Conservation (phyloP, 1,140 invertebrate genomes). For the Polypedilum vanderplanki region DNA sequence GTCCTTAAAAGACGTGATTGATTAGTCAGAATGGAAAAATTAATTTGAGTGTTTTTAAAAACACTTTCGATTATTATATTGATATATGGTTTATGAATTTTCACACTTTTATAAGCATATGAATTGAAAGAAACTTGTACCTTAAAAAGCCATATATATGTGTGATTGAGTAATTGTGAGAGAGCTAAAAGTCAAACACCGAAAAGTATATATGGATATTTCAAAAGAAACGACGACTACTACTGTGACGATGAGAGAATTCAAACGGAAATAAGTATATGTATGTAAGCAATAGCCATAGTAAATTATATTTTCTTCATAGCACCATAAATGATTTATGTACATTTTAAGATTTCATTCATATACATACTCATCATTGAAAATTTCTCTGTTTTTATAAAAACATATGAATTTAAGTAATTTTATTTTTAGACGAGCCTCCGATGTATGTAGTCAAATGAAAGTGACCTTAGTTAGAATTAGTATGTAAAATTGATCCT, state of each 20-base stretch:
- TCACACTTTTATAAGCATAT: background rate
- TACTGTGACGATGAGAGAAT: no score
- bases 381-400: background rate
- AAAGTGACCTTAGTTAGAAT: background rate
- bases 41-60: no score
- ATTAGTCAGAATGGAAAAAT: no score
- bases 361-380: background rate
- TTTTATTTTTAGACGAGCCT: background rate
- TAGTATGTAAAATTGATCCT: background rate
- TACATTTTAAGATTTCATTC: slow-evolving; percentile 19
- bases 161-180: background rate
- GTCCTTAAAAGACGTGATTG: no score
- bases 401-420: background rate
- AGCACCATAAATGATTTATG: background rate
- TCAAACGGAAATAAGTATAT: no score
- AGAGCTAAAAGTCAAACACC: background rate
- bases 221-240: no score
- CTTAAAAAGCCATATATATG: background rate
- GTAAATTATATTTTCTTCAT: background rate
- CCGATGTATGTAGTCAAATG: background rate
- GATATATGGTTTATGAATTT: background rate
- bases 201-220: no score
- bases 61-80: no score
- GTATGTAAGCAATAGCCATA: no score
- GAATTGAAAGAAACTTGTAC: background rate